These are phyloP conservation scores for Saguinus midas DNA, from an alignment of 2,113 vertebrate species.

Conservation along the genomic window DNA sequence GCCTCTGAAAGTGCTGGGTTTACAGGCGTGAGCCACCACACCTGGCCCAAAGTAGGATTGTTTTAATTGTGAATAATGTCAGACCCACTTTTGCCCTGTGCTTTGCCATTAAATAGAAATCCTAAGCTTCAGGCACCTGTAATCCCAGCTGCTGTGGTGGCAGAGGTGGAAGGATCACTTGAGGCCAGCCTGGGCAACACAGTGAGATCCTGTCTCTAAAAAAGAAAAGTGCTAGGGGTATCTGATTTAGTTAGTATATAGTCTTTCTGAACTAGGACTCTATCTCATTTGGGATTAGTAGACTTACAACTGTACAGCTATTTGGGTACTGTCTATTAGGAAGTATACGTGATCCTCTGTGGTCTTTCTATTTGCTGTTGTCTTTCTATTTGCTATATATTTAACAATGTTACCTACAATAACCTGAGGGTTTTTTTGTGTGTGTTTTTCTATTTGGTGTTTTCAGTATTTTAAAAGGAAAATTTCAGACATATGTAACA, in stretches of 20 bases:
- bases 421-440: background rate
- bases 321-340: background rate
- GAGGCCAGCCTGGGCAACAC: background rate
- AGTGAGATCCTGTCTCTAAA: background rate
- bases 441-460: background rate
- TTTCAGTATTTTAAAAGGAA: conserved; percentile 17
- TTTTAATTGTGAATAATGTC: background rate
- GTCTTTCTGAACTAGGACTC: background rate
- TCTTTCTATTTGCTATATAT: background rate
- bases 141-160: too few species aligned
- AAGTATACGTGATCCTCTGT: background rate
- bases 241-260: background rate
- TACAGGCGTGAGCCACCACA: too few species aligned
- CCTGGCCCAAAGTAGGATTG: too few species aligned
- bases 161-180: too few species aligned
- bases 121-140: background rate
- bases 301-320: background rate
- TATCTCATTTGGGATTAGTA: background rate
- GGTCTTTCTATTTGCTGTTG: background rate
- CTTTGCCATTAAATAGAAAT: conserved; percentile 7
- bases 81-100: background rate
- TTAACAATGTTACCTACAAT: background rate
- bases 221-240: background rate
- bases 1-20: too few species aligned
- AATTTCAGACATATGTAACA: background rate